A percentile compares a stretch with the other conserved stretches of the same genome.
These are phyloP conservation scores for Vulpes ferrilata DNA, from an alignment of 2,113 vertebrate species.

Conservation along the genomic window DNA sequence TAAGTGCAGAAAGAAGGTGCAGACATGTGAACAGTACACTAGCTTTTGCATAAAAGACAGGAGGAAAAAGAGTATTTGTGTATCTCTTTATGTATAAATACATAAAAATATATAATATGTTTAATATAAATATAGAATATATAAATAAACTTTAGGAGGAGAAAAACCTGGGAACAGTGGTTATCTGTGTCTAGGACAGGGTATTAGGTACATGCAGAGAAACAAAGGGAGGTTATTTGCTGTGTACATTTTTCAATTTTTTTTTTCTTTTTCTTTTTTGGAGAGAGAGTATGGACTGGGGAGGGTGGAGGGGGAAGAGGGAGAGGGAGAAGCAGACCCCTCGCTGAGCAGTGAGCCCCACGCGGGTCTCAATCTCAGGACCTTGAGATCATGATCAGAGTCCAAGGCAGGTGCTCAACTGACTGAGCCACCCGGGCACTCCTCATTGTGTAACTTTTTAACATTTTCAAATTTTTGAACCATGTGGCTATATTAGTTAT, in stretches of 20 bases:
- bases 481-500: neutral
- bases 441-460: neutral
- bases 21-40: neutral
- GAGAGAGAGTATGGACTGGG: no score
- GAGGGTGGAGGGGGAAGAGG: no score
- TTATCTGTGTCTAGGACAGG: neutral
- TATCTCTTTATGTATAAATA: neutral
- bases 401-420: no score
- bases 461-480: neutral
- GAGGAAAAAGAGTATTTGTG: neutral
- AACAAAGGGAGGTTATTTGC: neutral
- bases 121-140: neutral
- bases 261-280: no score
- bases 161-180: neutral
- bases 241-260: no score
- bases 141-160: neutral
- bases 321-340: no score
- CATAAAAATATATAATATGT: neutral
- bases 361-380: no score
- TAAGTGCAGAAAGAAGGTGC: neutral
- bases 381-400: no score
- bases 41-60: constrained; percentile 40
- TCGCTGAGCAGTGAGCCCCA: no score
- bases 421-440: no score
- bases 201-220: neutral